Evolutionary conservation across 1,140 invertebrate genomes (phyloP).

Genomic region (Drosophila sulfurigaster): DNA sequence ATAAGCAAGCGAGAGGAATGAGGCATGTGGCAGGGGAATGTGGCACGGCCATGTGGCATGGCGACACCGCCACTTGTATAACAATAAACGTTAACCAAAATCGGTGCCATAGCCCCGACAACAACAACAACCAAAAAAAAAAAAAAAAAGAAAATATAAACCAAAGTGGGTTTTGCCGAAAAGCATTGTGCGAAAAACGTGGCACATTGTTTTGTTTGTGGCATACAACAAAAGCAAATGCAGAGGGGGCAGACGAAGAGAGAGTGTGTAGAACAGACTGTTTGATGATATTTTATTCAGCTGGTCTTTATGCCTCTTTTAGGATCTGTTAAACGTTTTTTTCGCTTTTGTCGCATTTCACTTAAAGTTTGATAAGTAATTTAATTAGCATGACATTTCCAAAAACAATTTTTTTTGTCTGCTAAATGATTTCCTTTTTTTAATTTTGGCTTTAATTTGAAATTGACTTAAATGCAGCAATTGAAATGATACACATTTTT

Average conservation of each 20-base stretch:
- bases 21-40: not conserved
- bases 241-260: slow-evolving; percentile 3
- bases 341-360: not conserved
- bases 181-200: slow-evolving; percentile 42
- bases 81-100: slow-evolving; percentile 52
- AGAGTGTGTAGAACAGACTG: not conserved
- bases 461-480: too few relatives aligned
- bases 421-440: too few relatives aligned
- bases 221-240: slow-evolving; percentile 24
- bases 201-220: slow-evolving; percentile 70
- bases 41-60: not conserved
- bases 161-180: slow-evolving; percentile 25
- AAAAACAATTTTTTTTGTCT: too few relatives aligned
- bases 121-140: too few relatives aligned
- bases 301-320: not conserved
- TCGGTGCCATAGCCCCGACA: slow-evolving; percentile 30
- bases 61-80: slow-evolving; percentile 17
- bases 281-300: slow-evolving; percentile 16
- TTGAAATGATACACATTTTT: too few relatives aligned
- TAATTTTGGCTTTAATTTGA: too few relatives aligned
- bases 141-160: slow-evolving; percentile 1
- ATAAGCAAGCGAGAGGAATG: slow-evolving; percentile 16
- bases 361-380: not conserved
- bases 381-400: not conserved
- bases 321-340: not conserved